Evolutionary conservation across 2,113 vertebrate species (phyloP), one percentile per base, ranked within the genome.

Genomic region (Ceyx melanurus): DNA sequence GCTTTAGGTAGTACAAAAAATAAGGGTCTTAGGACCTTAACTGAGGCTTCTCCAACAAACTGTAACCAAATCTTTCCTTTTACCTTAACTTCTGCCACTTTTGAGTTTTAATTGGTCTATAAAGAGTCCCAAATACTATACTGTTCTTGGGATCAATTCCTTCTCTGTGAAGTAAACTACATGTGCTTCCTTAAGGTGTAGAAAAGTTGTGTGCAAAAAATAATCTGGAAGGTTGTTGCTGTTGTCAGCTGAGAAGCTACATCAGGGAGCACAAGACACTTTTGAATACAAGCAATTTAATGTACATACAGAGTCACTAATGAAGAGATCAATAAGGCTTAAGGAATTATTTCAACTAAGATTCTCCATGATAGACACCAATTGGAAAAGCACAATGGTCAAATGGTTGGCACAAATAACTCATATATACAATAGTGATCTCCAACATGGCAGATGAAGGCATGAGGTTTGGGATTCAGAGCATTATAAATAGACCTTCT

Each of bases 81-180:
- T 22, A 31, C 68, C 22, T 89, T 40, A 73, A 29, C 4, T 56
- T 94, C 78, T 78, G 20, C 90, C 19, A 88, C 61, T 81, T 81
- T 9, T 76, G 76, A 93, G 40, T 45, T 78, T 95, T 95, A 95
- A 92, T 90, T 64, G 72, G 19, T 57, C 53, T 45, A 77, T 66
- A 91, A 93, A 86, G 6, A 57, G 20, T 56, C 45, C 50, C 46
- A 96, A 93, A 95, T 92, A 8, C 23, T 40, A 53, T 61, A 60
- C n/a, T 84, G 85, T 25, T 58, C 43, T 86, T 28, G 2, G 33
- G 90, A 94, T 96, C 42, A 88, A 60, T 85, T 79, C 16, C 82
- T 96, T 94, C 73, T 83, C 18, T 93, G 28, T 16, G 48, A 40
- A 95, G 86, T 86, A 53, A 73, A 23, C 51, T 77, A 80, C 7